Conservation (phyloP, 2,888 invertebrate species). For the Druceiella hillmani region DNA sequence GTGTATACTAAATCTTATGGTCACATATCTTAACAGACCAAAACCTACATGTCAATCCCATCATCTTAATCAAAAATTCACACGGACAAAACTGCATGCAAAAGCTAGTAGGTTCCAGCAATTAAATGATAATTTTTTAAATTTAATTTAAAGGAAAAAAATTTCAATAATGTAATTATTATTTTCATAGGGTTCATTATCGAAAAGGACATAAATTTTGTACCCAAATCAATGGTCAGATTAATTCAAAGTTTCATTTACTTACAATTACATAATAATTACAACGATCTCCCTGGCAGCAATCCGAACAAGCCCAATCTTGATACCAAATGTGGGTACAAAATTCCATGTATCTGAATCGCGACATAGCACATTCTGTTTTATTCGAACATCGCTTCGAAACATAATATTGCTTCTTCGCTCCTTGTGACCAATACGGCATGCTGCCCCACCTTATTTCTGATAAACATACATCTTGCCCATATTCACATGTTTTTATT, state of each 20-base stretch:
- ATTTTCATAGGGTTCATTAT: no score
- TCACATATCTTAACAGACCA: no score
- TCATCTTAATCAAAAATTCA: no score
- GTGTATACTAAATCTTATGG: no score
- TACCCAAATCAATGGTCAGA: no score
- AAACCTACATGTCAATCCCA: no score
- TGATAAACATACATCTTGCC: conserved; percentile 81
- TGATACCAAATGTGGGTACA: conserved; percentile 93
- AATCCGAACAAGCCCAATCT: conserved; percentile 95
- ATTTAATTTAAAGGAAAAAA: neutral
- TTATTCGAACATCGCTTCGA: conserved; percentile 86
- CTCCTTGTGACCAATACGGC: conserved; percentile 93
- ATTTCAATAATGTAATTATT: neutral
- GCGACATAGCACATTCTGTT: conserved; percentile 67
- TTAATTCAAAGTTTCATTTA: conserved; percentile 26
- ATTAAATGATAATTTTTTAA: no score
- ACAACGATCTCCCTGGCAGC: conserved; percentile 92
- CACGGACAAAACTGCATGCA: no score
- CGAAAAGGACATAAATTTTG: neutral
- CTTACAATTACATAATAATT: conserved; percentile 94
- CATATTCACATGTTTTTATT: conserved; percentile 83
- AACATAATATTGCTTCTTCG: conserved; percentile 88
- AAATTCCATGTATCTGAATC: conserved; percentile 64
- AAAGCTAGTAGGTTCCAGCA: no score
- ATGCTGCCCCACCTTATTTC: conserved; percentile 93